Evolutionary conservation across 2,888 invertebrate species (phyloP), one percentile per base, ranked within the genome.

Genomic region (Cheilosia soror): DNA sequence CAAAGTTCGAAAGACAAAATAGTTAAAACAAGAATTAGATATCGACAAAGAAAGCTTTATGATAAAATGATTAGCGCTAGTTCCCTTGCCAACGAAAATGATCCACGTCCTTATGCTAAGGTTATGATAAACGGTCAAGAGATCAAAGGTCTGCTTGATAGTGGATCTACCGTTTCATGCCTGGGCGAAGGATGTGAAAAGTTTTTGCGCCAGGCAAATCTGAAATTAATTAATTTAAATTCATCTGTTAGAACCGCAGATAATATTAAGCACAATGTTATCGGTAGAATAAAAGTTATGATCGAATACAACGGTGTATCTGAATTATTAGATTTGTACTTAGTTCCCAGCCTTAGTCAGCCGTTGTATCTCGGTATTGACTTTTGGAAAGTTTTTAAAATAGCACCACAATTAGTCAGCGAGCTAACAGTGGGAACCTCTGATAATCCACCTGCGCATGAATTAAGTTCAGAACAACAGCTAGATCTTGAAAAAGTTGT

Each of bases 331-430:
- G 60, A 37, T 9, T 71, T 82, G 9, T 82, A 78, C 11, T 13
- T 82, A 1, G 78, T 82, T 6, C 73, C 85, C 0, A 37, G 68
- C 0, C 29, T 79, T 2, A 42, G 57, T 9, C 69, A 66, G 9
- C 42, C 42, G 0, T n/a, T 78, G 7, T 73, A 71, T 29, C 37
- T 79, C 27, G 27, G 27, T 27, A 27, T 27, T 27, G 27, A 27
- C 27, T 27, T 27, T 27, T 27, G 27, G 27, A 27, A 60, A 11
- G 27, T n/a, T 0, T 75, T 79, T n/a, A n/a, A 44, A 42, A 3
- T 62, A 1, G 7, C 53, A 1, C 72, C 72, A 15, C 31, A 58
- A 44, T 2, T 63, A 3, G 11, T 66, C 13, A 53, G 31, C 0
- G 62, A 65, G 20, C 9, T 55, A 9, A 9, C 37, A 37, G 27